Percentiles rank a stretch among this genome's conserved stretches.
Evolutionary conservation across 2,113 vertebrate genomes (phyloP).

Genomic region (Ahaetulla prasina): DNA sequence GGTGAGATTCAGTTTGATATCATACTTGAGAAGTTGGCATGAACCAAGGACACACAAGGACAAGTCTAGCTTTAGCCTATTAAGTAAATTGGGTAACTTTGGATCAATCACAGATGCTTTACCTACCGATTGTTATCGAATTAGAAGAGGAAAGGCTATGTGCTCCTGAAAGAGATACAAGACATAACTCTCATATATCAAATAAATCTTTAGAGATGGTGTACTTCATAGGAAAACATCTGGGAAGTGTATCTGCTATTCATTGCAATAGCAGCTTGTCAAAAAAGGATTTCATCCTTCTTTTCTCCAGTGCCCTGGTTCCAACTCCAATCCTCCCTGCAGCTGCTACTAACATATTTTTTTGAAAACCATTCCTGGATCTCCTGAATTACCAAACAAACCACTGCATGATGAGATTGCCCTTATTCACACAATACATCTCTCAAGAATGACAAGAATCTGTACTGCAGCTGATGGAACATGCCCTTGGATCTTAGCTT

Average conservation of each 20-base stretch:
- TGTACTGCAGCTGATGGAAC: background rate
- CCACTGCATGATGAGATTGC: background rate
- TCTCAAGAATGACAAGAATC: slow-evolving; percentile 7
- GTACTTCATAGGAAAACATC: background rate
- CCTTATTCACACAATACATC: background rate
- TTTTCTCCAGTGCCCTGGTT: background rate
- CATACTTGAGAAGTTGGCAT: background rate
- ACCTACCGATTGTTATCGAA: background rate
- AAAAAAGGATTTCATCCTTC: background rate
- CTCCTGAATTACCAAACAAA: background rate
- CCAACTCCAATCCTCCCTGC: background rate
- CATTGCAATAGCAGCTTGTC: background rate
- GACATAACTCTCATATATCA: background rate
- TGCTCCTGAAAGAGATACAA: background rate
- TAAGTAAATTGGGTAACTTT: background rate
- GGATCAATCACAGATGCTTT: background rate
- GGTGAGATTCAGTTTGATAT: background rate
- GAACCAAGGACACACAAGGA: background rate
- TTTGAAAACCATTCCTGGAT: background rate
- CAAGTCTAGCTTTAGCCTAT: background rate
- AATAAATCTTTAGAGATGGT: background rate
- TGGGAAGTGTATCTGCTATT: background rate
- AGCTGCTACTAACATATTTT: background rate
- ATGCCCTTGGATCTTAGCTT: background rate
- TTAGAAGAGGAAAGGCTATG: background rate